Conservation (phyloP, 2,113 vertebrate genomes). For the Oenanthe melanoleuca region DNA sequence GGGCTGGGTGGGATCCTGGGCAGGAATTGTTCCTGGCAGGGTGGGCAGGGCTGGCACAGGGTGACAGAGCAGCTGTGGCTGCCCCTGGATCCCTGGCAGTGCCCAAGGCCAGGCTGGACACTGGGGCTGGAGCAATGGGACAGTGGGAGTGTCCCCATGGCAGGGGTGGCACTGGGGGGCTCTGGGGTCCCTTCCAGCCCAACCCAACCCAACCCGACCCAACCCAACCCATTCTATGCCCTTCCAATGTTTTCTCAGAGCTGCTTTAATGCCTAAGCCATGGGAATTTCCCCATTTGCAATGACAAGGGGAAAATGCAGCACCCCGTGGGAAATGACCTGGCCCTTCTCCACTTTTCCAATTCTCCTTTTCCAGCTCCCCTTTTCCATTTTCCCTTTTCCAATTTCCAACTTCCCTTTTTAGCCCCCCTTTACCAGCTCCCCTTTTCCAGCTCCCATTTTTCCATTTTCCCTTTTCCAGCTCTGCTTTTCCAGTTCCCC, state of each 20-base stretch:
- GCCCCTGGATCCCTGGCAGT: too few relatives aligned
- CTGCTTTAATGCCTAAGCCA: accelerated
- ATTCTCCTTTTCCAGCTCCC: not conserved
- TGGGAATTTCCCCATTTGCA: not conserved
- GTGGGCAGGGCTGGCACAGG: not conserved
- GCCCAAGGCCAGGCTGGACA: too few relatives aligned
- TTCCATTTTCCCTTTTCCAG: too few relatives aligned
- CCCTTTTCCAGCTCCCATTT: not conserved
- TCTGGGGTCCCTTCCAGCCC: accelerated
- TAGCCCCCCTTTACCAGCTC: not conserved
- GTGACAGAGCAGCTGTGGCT: not conserved
- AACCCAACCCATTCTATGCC: not conserved
- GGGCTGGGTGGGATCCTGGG: accelerated
- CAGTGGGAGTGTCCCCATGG: not conserved
- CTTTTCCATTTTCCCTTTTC: not conserved
- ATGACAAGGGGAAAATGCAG: accelerated
- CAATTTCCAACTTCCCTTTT: accelerated
- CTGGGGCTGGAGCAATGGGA: too few relatives aligned
- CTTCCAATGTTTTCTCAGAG: not conserved
- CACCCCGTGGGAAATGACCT: not conserved
- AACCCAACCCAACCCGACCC: too few relatives aligned
- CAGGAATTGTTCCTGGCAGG: not conserved
- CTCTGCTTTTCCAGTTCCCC: too few relatives aligned
- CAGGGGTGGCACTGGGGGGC: accelerated
- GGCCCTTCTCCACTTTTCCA: not conserved